These are phyloP conservation scores for Desmodus rotundus DNA, from an alignment of 2,113 vertebrate genomes.

Conservation along the genomic window DNA sequence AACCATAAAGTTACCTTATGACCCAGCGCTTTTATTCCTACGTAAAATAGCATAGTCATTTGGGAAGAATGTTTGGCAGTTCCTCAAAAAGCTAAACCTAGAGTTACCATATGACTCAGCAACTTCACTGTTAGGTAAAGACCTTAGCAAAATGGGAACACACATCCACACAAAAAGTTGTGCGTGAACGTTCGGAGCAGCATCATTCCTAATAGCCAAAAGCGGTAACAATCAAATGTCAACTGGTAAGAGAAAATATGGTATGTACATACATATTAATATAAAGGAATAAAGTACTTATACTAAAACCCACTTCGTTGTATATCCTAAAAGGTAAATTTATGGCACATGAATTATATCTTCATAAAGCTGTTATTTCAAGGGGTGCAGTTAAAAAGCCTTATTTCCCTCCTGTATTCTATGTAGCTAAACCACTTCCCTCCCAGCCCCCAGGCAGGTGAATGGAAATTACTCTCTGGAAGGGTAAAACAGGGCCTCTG, in stretches of 20 bases:
- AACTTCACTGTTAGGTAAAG: neutral
- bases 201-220: neutral
- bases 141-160: neutral
- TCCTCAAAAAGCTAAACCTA: neutral
- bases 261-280: neutral
- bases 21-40: neutral
- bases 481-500: neutral
- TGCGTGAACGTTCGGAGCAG: neutral
- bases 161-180: neutral
- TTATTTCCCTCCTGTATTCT: neutral
- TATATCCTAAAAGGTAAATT: neutral
- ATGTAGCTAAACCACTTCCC: neutral
- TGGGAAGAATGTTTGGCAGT: neutral
- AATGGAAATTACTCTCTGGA: neutral
- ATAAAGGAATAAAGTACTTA: neutral
- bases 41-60: neutral
- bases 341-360: neutral
- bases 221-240: neutral
- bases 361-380: neutral
- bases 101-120: neutral
- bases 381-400: neutral
- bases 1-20: neutral
- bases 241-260: neutral
- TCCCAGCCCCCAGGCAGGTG: neutral
- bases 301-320: neutral